Conservation (phyloP, 64 coral and sea anemone species). For the Dendronephthya gigantea region DNA sequence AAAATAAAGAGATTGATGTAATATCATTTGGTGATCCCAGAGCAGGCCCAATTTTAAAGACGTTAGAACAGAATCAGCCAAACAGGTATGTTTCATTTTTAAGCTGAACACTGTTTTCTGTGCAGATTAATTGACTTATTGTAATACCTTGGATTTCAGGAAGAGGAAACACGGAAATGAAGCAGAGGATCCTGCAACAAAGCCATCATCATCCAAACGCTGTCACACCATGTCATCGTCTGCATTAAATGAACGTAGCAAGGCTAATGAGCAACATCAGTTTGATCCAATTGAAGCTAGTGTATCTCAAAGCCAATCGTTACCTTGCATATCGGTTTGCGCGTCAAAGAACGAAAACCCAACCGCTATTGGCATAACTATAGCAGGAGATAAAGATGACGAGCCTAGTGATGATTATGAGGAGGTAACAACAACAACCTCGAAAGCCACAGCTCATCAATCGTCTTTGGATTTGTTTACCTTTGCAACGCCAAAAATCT, state of each 20-base stretch:
- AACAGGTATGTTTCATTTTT: neutral
- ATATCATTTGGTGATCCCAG: constrained; percentile 7
- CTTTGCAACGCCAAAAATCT: neutral
- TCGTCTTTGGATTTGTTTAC: neutral
- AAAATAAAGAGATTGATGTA: constrained; percentile 10
- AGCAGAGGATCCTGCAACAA: neutral
- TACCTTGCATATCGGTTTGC: neutral
- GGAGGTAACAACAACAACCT: neutral
- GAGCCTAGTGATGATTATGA: neutral
- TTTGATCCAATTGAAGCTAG: neutral
- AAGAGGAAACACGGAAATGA: neutral
- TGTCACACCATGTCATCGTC: neutral
- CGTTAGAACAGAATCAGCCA: neutral
- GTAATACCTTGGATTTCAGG: neutral
- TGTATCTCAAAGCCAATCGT: neutral
- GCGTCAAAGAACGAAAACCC: neutral
- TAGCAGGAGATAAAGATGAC: neutral
- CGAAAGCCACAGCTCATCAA: neutral
- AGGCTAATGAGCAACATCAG: neutral
- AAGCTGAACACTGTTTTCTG: neutral
- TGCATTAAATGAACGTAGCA: neutral
- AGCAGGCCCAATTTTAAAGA: neutral
- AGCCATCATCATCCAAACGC: neutral
- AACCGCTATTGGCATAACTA: neutral
- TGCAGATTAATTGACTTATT: neutral